A percentile compares a stretch with the other conserved stretches of the same genome.
These are phyloP conservation scores for Heliconius himera DNA, from an alignment of 1,140 invertebrate genomes.

Conservation along the genomic window DNA sequence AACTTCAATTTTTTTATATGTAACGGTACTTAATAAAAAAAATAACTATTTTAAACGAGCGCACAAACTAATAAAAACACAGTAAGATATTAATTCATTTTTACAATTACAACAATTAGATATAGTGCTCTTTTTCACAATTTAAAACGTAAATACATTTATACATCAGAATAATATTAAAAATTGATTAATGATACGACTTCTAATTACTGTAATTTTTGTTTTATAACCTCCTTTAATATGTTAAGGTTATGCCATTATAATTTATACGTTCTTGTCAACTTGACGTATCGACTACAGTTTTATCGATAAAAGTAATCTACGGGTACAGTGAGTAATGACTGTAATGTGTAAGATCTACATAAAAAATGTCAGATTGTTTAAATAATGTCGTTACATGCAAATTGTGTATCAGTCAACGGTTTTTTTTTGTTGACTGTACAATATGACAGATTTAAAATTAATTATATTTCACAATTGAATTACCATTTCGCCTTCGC, in stretches of 20 bases:
- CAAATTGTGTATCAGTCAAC: slow-evolving; percentile 4
- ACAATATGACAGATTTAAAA: background rate
- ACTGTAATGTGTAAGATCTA: slow-evolving; percentile 33
- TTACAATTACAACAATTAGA: too few species aligned
- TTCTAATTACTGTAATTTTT: slow-evolving; percentile 32
- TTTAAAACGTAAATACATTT: background rate
- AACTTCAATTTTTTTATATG: too few species aligned
- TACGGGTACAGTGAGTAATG: slow-evolving; percentile 46
- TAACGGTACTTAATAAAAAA: too few species aligned
- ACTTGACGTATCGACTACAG: slow-evolving; percentile 47
- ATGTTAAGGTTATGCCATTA: slow-evolving; percentile 27
- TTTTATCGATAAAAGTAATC: slow-evolving; percentile 53
- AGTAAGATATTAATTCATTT: too few species aligned
- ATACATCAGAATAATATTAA: background rate
- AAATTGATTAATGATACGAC: slow-evolving; percentile 26
- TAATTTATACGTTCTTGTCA: slow-evolving; percentile 35
- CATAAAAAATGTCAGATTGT: slow-evolving; percentile 27
- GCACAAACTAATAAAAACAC: too few species aligned
- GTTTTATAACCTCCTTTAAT: slow-evolving; percentile 25
- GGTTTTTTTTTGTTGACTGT: background rate
- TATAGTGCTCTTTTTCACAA: too few species aligned
- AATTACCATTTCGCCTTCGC: too few species aligned
- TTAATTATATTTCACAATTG: too few species aligned
- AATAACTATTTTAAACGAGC: too few species aligned
- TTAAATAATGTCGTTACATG: slow-evolving; percentile 14